phyloP scores from a whole-genome alignment of 1,140 invertebrate genomes.

The Drosophila suzukii region DNA sequence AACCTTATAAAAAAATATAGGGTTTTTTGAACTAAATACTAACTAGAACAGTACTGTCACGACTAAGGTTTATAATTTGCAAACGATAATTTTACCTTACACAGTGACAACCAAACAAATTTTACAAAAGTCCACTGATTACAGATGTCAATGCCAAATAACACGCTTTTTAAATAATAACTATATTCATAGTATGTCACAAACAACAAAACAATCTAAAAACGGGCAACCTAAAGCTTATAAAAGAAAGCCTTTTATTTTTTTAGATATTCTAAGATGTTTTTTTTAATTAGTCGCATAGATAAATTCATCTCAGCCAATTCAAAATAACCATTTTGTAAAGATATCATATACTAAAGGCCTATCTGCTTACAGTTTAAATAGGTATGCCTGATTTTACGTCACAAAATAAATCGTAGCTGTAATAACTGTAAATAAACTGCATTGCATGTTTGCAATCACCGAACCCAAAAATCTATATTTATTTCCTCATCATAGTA shows the following conservation, averaged over 20 bases:
- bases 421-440: conserved; percentile 50
- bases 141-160: neutral
- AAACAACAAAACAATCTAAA: neutral
- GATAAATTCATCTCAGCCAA: neutral
- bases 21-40: no score
- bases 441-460: conserved; percentile 55
- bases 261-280: neutral
- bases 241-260: neutral
- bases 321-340: neutral
- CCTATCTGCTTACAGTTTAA: neutral
- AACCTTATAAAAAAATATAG: no score
- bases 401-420: conserved; percentile 19
- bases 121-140: neutral
- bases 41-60: no score
- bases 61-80: neutral
- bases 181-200: neutral
- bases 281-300: neutral
- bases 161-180: neutral
- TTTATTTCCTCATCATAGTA: conserved; percentile 47
- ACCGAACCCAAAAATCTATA: conserved; percentile 60
- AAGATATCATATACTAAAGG: neutral
- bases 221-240: no score
- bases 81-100: neutral
- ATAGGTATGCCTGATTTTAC: conserved; percentile 9
- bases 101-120: neutral